Percentiles rank a stretch among this genome's conserved stretches.
Evolutionary conservation across 92 coral and sea anemone species (phyloP).

Genomic region (Epizoanthus ramosus): DNA sequence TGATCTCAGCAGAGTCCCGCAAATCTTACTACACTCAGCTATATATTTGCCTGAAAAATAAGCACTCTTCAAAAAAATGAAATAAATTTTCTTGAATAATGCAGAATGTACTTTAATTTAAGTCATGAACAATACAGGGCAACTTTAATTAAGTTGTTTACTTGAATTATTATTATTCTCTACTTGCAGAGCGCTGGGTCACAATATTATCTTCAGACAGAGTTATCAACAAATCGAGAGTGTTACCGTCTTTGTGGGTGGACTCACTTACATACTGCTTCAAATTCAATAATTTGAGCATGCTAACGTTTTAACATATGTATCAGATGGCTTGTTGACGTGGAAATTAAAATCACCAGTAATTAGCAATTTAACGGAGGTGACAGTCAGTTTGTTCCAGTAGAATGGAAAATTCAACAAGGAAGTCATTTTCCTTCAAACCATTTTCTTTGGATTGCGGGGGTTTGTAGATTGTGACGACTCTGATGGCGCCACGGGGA

Average conservation of each 20-base stretch:
- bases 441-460: conserved; percentile 32
- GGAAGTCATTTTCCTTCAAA: not conserved
- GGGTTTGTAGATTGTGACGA: conserved; percentile 32
- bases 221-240: conserved; percentile 25
- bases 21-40: too few relatives aligned
- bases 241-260: conserved; percentile 8
- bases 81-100: too few relatives aligned
- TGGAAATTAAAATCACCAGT: conserved; percentile 45
- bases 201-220: conserved; percentile 23
- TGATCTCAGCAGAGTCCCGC: too few relatives aligned
- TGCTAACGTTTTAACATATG: conserved; percentile 17
- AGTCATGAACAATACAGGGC: too few relatives aligned
- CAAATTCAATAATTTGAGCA: conserved; percentile 32
- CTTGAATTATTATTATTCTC: too few relatives aligned
- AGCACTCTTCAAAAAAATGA: too few relatives aligned
- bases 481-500: not conserved
- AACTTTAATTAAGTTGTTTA: too few relatives aligned
- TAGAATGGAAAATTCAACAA: conserved; percentile 9
- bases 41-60: too few relatives aligned
- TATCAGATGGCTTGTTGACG: conserved; percentile 25
- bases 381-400: conserved; percentile 10
- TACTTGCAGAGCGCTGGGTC: not conserved
- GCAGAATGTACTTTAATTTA: too few relatives aligned
- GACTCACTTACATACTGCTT: conserved; percentile 14
- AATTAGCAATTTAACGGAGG: conserved; percentile 14